A percentile compares a stretch with the other conserved stretches of the same genome.
Evolutionary conservation across 1,140 invertebrate genomes (phyloP).

Genomic region (Drosophila erecta): DNA sequence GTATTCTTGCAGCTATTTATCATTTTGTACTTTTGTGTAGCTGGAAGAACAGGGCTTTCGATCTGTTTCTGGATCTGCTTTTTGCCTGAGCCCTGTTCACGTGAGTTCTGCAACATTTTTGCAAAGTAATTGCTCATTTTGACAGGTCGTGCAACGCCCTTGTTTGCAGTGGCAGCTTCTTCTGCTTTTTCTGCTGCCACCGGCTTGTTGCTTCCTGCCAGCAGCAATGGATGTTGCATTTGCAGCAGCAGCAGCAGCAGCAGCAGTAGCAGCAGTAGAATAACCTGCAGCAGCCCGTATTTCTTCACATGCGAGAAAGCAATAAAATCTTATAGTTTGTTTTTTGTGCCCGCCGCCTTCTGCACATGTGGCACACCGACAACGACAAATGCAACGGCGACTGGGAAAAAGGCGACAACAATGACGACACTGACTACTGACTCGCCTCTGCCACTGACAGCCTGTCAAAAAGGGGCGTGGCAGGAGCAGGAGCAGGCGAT

Average conservation of each 20-base stretch:
- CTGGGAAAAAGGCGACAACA: slow-evolving; percentile 69
- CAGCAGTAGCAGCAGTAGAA: slow-evolving; percentile 14
- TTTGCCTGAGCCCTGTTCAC: slow-evolving; percentile 48
- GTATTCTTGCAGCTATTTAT: too few relatives aligned
- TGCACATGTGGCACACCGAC: slow-evolving; percentile 71
- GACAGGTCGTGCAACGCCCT: slow-evolving; percentile 79
- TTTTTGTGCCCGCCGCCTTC: slow-evolving; percentile 54
- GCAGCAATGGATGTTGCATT: slow-evolving; percentile 34
- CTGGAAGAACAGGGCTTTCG: slow-evolving; percentile 25
- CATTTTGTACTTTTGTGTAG: slow-evolving; percentile 1
- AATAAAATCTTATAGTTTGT: slow-evolving; percentile 80
- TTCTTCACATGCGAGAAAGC: slow-evolving; percentile 75
- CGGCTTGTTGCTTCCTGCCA: slow-evolving; percentile 76
- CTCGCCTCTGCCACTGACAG: slow-evolving; percentile 71
- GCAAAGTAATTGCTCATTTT: slow-evolving; percentile 83
- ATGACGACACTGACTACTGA: slow-evolving; percentile 77
- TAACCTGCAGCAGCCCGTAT: slow-evolving; percentile 51
- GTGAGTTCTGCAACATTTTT: slow-evolving; percentile 81
- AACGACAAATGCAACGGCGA: slow-evolving; percentile 32
- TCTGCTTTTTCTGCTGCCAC: slow-evolving; percentile 18
- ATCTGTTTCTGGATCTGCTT: slow-evolving; percentile 29
- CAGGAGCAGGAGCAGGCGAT: background rate
- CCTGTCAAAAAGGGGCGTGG: slow-evolving; percentile 56
- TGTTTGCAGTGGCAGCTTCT: slow-evolving; percentile 61
- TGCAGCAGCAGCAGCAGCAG: slow-evolving; percentile 7